Evolutionary conservation across 2,888 invertebrate species (phyloP).

Genomic region (Chymomyza procnemis): DNA sequence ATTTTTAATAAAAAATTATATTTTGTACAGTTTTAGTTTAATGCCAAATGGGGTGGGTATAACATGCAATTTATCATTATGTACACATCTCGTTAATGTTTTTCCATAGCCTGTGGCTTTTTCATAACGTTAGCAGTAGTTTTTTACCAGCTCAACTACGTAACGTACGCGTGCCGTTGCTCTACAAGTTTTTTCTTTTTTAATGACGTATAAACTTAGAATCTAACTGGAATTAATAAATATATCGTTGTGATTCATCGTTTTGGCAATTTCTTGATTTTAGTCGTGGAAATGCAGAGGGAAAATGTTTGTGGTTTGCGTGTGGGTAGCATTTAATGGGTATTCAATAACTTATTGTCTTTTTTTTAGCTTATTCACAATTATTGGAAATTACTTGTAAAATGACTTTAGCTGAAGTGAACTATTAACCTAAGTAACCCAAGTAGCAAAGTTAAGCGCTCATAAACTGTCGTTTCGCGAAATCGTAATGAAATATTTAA

Average conservation of each 20-base stretch:
- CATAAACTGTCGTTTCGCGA: too few species aligned
- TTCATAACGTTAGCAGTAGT: not conserved
- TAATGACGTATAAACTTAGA: conserved; percentile 3
- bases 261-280: not conserved
- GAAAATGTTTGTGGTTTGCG: not conserved
- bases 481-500: too few species aligned
- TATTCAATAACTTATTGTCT: not conserved
- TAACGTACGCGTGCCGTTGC: conserved; percentile 1
- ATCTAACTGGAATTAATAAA: not conserved
- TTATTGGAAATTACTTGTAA: too few species aligned
- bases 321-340: conserved; percentile 9
- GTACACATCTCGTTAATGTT: conserved; percentile 19
- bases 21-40: not conserved
- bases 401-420: too few species aligned
- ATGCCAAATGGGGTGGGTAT: not conserved
- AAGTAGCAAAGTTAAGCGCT: too few species aligned
- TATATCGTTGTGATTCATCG: conserved; percentile 2
- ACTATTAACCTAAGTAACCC: too few species aligned
- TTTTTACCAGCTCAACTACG: not conserved
- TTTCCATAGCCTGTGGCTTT: conserved; percentile 20
- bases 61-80: conserved; percentile 17
- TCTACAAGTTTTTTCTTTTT: conserved; percentile 6
- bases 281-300: not conserved
- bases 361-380: too few species aligned
- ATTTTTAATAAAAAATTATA: not conserved